Base-by-base conservation (phyloP, 2,888 invertebrate species). In the Spilarctia lutea region DNA sequence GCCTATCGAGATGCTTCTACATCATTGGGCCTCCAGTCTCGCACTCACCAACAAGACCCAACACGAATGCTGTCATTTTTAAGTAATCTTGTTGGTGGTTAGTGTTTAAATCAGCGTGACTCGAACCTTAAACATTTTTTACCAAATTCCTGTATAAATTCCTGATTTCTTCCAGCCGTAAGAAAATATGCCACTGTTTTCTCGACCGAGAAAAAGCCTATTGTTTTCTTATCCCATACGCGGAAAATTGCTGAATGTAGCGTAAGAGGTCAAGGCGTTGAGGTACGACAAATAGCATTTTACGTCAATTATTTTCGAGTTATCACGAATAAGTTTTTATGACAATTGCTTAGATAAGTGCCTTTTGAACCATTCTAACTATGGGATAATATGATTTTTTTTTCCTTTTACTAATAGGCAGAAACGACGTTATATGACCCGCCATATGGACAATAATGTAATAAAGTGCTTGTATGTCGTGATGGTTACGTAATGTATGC, bases 261-360 rank as follows among this genome's bases (percentile, higher is more conserved):
- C 69, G 60, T 68, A 74, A 60, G 66, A 68, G 82, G 80, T 81
- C 84, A 83, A 83, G 81, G 82, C 65, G 68, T 76, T 72, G 76
- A 75, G 80, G 81, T 81, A 83, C 71, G 74, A 68, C 68, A 73
- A 78, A 77, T 71, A 78, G 73, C 66, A 79, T 75, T 81, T 67
- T 79, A 77, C 73, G 71, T 73, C 83, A 78, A 81, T 83, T 84
- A 84, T 84, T 80, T 80, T 79, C 79, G 72, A 81, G 75, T 84
- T 83, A 80, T 74, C 70, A 72, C 24, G 33, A 48, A 35, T 45
- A 63, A 30, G 67, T 68, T 71, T 68, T 71, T 67, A 63, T 70
- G 42, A 33, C 71, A 45, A 63, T 65, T 71, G 35, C 70, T 20
- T 27, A 63, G 42, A 27, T 60, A 60, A 63, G 35, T 42, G 35